Base-by-base conservation (phyloP, 2,113 vertebrate genomes). In the Lophochroa leadbeateri region DNA sequence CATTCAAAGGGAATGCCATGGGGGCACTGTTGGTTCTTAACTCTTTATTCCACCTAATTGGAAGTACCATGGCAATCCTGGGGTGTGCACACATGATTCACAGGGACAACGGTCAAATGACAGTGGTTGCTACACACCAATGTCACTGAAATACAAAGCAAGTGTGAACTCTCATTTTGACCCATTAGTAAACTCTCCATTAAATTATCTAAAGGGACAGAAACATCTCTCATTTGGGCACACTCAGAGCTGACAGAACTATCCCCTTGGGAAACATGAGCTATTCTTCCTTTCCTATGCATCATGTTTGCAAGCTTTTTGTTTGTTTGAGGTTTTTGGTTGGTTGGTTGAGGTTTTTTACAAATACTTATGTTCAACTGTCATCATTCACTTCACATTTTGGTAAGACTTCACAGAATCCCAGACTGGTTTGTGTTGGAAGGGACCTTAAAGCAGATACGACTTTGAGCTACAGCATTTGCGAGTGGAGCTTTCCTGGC, bases 111-210 rank as follows among this genome's bases (percentile, higher is more conserved):
- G 0, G 12, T 4, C 44, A 58, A n/a, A 2, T 6, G 27, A 8
- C 35, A 50, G 31, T 2, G 23, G 28, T 5, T 33, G 47, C 43
- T 31, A 35, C 65, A 64, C 11, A 19, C 8, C 23, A 37, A 0
- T 2, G 18, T 3, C 82, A 46, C 41, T 16, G 65, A 52, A 35
- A 61, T 1, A n/a, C 47, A 52, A 39, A 78, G 18, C 10, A 75
- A 75, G 37, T 3, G 21, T 6, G 37, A 46, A 19, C 4, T n/a
- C 46, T 4, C 24, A 7, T 2, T 43, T 6, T 0, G 2, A 69
- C 7, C 11, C 9, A 0, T 41, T 10, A 31, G 69, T 43, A 60
- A 86, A 60, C 13, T 72, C 47, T 20, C 17, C 24, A 17, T 44
- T 33, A 17, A 52, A 35, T 41, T 53, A 49, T 70, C 5, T 27